Percentiles rank a stretch among this genome's conserved stretches.
Conservation (phyloP, 2,113 vertebrate genomes). For the Strigops habroptila region DNA sequence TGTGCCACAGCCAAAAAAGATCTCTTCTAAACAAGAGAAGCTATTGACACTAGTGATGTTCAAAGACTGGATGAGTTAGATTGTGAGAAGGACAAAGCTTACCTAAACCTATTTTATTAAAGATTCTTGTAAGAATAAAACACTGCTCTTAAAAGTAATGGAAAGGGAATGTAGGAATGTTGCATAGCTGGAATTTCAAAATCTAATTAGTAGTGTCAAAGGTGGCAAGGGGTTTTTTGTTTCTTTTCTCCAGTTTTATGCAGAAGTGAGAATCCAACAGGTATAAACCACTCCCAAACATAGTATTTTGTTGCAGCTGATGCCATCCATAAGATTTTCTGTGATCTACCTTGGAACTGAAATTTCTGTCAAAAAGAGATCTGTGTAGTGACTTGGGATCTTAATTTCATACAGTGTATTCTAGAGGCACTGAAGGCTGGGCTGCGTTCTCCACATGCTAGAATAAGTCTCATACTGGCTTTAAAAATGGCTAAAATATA, state of each 20-base stretch:
- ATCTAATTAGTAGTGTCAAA: neutral
- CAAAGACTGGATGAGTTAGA: neutral
- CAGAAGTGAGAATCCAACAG: neutral
- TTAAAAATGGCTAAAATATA: neutral
- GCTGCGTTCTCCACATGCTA: neutral
- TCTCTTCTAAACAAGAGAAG: neutral
- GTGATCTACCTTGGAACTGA: neutral
- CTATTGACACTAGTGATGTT: neutral
- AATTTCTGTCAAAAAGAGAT: neutral
- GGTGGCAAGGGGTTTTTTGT: neutral
- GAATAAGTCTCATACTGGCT: neutral
- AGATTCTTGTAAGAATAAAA: neutral
- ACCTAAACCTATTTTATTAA: neutral
- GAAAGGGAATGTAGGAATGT: fast-evolving
- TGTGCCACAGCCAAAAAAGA: neutral
- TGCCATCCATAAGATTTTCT: neutral
- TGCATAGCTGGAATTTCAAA: neutral
- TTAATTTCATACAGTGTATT: neutral
- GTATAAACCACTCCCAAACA: neutral
- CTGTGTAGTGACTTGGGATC: neutral
- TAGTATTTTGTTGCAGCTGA: neutral
- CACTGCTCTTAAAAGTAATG: neutral
- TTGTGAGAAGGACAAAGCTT: neutral
- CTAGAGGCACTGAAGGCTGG: neutral
- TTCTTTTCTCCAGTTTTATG: neutral